A percentile compares a stretch with the other conserved stretches of the same genome.
These are phyloP conservation scores for Otus sunia DNA, from an alignment of 2,113 vertebrate genomes.

Conservation along the genomic window DNA sequence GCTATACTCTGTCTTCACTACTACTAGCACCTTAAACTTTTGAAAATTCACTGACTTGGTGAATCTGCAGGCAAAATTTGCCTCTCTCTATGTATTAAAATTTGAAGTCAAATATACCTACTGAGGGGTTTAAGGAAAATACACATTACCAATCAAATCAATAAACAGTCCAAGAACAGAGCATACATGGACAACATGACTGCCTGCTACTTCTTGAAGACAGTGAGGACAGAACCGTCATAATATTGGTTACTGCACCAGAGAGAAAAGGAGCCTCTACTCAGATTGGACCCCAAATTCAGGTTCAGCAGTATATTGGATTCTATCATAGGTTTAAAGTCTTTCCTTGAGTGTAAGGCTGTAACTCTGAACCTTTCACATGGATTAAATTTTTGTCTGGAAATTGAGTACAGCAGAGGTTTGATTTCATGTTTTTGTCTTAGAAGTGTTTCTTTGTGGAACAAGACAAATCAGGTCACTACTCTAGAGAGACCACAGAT, in stretches of 20 bases:
- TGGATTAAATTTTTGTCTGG: neutral
- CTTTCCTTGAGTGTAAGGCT: neutral
- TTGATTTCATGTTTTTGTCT: neutral
- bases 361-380: neutral
- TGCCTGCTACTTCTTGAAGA: neutral
- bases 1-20: neutral
- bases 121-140: neutral
- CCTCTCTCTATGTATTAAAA: neutral
- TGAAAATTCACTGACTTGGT: neutral
- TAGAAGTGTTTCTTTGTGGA: neutral
- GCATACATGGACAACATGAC: rapidly evolving
- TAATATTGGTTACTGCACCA: neutral
- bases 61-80: neutral
- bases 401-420: neutral
- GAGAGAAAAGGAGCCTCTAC: neutral
- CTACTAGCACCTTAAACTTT: neutral
- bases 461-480: neutral
- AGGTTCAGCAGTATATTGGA: neutral
- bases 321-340: neutral
- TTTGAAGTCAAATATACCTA: neutral
- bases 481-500: neutral
- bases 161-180: neutral
- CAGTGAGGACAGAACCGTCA: neutral
- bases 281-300: neutral
- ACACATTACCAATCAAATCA: neutral